phyloP scores from a whole-genome alignment of 2,113 vertebrate genomes.

The Microtus ochrogaster region DNA sequence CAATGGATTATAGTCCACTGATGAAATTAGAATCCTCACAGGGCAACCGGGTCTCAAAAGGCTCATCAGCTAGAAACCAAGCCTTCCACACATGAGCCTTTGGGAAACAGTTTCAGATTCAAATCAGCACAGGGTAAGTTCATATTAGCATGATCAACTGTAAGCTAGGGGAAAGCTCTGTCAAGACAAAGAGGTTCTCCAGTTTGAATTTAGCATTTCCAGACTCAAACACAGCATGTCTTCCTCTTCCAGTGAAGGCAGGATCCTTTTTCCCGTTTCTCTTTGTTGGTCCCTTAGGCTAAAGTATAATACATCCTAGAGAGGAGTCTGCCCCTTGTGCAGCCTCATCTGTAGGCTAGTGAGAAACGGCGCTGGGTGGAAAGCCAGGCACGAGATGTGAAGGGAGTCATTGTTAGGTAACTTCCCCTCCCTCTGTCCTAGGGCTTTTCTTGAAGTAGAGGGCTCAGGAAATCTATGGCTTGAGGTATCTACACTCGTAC shows the following conservation, averaged over 20 bases:
- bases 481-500: neutral
- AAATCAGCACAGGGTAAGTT: neutral
- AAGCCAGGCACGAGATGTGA: neutral
- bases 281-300: neutral
- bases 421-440: neutral
- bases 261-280: neutral
- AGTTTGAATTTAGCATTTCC: conserved; percentile 21
- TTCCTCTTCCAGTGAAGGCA: neutral
- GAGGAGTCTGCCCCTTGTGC: neutral
- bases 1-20: neutral
- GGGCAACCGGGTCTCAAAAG: neutral
- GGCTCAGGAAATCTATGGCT: neutral
- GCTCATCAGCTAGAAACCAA: neutral
- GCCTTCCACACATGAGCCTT: neutral
- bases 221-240: neutral
- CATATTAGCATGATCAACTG: no score
- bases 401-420: neutral
- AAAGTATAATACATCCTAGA: neutral
- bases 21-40: neutral
- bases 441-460: neutral
- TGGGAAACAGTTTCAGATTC: neutral
- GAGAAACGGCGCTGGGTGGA: neutral
- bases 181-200: conserved; percentile 17
- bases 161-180: neutral
- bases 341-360: neutral